Conservation (phyloP, 2,888 invertebrate genomes). For the Torymus aiolomorphi region DNA sequence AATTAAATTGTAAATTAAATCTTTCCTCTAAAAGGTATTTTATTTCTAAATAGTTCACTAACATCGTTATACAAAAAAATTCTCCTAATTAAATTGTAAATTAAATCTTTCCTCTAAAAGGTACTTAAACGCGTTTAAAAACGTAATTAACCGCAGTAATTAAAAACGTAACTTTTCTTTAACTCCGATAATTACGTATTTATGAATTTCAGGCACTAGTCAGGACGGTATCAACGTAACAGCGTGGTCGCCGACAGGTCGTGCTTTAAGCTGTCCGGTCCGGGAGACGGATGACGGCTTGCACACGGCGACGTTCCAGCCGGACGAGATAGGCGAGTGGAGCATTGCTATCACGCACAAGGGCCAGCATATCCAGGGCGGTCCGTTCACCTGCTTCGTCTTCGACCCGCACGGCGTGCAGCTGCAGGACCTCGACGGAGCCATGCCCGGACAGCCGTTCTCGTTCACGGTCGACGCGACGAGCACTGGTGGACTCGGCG, state of each 20-base stretch:
- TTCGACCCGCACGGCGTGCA: conserved; percentile 93
- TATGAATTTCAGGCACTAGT: conserved; percentile 70
- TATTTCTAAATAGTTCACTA: too few relatives aligned
- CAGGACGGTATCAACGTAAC: conserved; percentile 89
- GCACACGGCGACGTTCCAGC: conserved; percentile 97
- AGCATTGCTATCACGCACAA: conserved; percentile 96
- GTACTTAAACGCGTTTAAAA: too few relatives aligned
- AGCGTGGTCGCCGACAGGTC: conserved; percentile 93
- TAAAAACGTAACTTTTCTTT: too few relatives aligned
- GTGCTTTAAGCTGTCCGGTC: conserved; percentile 88
- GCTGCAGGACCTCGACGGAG: conserved; percentile 86
- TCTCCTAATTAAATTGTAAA: too few relatives aligned
- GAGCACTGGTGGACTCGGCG: conserved; percentile 89
- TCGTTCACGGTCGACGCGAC: conserved; percentile 88
- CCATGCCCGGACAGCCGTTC: conserved; percentile 89
- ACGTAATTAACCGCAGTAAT: too few relatives aligned
- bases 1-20: too few relatives aligned
- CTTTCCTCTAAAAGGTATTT: too few relatives aligned
- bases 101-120: too few relatives aligned
- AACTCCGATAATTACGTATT: background rate
- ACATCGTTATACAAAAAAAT: too few relatives aligned
- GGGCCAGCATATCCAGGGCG: conserved; percentile 95
- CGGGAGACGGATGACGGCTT: conserved; percentile 88
- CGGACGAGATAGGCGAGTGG: conserved; percentile 98
- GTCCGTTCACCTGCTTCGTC: conserved; percentile 96